Conservation (phyloP, 2,888 invertebrate genomes). For the Sminthurinus aureus region DNA sequence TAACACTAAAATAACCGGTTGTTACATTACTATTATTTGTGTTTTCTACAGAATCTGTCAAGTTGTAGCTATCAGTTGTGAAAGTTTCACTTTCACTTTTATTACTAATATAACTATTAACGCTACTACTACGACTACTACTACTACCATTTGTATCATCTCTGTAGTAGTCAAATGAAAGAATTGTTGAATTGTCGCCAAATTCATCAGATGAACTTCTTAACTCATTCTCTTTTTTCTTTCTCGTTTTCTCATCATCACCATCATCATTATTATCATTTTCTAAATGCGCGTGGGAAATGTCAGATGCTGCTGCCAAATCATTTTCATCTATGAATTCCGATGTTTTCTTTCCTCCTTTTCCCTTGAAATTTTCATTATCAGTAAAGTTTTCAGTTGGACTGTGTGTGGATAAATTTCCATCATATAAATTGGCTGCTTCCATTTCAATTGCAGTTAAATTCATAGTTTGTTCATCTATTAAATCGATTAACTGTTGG, state of each 20-base stretch:
- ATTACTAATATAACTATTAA: neutral
- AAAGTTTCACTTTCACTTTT: neutral
- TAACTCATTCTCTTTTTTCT: neutral
- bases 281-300: neutral
- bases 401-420: neutral
- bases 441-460: conserved; percentile 42
- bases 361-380: too few relatives aligned
- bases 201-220: neutral
- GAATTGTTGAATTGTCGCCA: neutral
- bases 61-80: neutral
- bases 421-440: neutral
- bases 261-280: neutral
- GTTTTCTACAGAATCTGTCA: neutral
- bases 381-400: neutral
- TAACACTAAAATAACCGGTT: neutral
- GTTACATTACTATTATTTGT: neutral
- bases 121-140: neutral
- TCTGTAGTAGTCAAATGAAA: neutral
- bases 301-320: neutral
- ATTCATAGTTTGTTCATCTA: conserved; percentile 43
- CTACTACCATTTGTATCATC: neutral
- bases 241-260: too few relatives aligned
- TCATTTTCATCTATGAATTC: conserved; percentile 6
- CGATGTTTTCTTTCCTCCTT: neutral
- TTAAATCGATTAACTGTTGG: conserved; percentile 40